Base-by-base conservation (phyloP, 2,797 vertebrate species). In the Linurgus olivaceus region DNA sequence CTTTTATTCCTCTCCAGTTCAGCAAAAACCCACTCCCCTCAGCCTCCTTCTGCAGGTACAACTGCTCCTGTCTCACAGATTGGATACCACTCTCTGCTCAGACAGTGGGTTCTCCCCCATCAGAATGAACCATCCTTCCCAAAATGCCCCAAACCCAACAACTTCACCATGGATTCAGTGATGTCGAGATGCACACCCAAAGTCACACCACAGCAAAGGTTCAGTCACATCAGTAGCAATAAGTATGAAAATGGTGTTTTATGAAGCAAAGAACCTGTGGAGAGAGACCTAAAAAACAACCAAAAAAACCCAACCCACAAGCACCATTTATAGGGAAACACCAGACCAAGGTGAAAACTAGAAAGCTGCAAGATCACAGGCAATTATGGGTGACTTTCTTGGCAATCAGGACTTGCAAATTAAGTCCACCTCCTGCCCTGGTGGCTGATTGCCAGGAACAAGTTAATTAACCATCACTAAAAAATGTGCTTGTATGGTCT, bases 391-490 rank as follows among this genome's bases (percentile, higher is more conserved):
- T 87, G 76, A 90, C 79, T 93, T 92, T 72, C 85, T 40, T 91
- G 65, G 81, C 89, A 94, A 86, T 75, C 72, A 70, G 40, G 37
- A 70, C 85, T 67, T 78, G 85, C 81, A 94, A 86, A 95, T 91
- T 63, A 63, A 88, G 75, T 61, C 87, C 75, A 80, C 70, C 68
- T 95, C 87, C 94, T 93, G 94, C 38, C 81, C 93, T 0, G 1
- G 62, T 86, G 95, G 94, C 84, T 77, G 85, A 91, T 86, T 84
- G 92, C 91, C 94, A 97, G 89, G 89, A 90, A 88, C 47, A 75
- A 88, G 86, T 93, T 96, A 92, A 93, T 95, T 96, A 96, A 83
- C 92, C 91, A 94, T 68, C 61, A 38, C 87, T 90, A 93, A 90
- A 62, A 33, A 96, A 81, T 7, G 72, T 72, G 59, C 40, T 42